Evolutionary conservation across 2,797 vertebrate species (phyloP).

Genomic region (Clarias pachynema): DNA sequence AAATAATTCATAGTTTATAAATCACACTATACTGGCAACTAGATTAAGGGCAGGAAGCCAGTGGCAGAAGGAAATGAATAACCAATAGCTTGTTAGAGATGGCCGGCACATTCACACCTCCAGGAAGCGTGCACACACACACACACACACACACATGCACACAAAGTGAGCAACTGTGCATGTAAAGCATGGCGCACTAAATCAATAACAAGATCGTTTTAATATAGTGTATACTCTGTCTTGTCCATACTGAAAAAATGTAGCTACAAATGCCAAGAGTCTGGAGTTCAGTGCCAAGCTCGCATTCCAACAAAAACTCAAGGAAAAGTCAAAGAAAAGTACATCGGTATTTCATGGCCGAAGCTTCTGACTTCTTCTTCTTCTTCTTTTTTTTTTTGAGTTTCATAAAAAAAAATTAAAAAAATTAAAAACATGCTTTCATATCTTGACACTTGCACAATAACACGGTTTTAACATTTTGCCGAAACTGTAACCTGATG

Average conservation of each 20-base stretch:
- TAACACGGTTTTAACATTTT: not conserved
- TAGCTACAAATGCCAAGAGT: not conserved
- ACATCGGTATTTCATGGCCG: too few relatives aligned
- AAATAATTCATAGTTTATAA: conserved; percentile 29
- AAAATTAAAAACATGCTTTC: not conserved
- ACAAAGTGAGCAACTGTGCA: conserved; percentile 23
- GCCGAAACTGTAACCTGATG: not conserved
- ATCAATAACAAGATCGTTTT: conserved; percentile 9
- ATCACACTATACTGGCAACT: conserved; percentile 16
- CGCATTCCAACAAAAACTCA: not conserved
- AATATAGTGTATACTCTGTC: not conserved
- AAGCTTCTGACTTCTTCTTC: not conserved
- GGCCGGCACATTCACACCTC: conserved; percentile 23
- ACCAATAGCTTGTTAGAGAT: conserved; percentile 17
- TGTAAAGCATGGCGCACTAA: not conserved
- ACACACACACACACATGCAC: conserved; percentile 26
- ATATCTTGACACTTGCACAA: too few relatives aligned
- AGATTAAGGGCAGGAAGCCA: conserved; percentile 26
- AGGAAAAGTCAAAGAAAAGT: not conserved
- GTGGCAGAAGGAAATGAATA: conserved; percentile 31
- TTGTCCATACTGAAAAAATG: not conserved
- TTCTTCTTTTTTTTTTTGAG: not conserved
- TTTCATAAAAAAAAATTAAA: too few relatives aligned
- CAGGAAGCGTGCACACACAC: not conserved
- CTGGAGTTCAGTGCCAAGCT: not conserved